These are phyloP conservation scores for Sebastes oblongus DNA, from an alignment of 2,797 vertebrate genomes.

Conservation along the genomic window DNA sequence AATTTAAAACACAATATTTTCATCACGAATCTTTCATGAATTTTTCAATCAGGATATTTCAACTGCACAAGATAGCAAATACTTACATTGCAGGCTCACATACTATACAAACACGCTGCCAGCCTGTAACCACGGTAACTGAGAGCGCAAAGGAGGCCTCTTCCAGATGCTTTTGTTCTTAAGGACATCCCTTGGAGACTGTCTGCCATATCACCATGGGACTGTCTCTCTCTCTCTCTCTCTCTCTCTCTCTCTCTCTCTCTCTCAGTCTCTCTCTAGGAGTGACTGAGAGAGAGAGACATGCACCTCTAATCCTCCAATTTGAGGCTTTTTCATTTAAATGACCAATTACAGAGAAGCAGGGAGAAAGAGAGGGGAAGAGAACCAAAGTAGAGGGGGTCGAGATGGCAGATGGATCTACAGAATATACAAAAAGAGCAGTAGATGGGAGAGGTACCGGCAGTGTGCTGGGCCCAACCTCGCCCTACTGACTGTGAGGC, in stretches of 20 bases:
- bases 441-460: conserved; percentile 13
- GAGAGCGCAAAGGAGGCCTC: conserved; percentile 61
- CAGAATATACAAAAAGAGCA: conserved; percentile 52
- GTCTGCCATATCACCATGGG: conserved; percentile 71
- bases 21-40: not conserved
- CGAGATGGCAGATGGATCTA: conserved; percentile 52
- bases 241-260: not conserved
- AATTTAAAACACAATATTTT: not conserved
- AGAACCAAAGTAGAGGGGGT: conserved; percentile 27
- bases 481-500: not conserved
- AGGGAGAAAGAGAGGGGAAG: conserved; percentile 16
- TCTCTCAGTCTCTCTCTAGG: not conserved
- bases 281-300: conserved; percentile 8
- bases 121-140: conserved; percentile 79
- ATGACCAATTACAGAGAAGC: conserved; percentile 76
- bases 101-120: conserved; percentile 53
- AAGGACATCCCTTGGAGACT: conserved; percentile 76
- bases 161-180: conserved; percentile 78
- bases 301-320: conserved; percentile 64
- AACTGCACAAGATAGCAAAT: conserved; percentile 11
- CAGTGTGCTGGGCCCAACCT: conserved; percentile 14
- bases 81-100: conserved; percentile 37
- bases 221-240: conserved; percentile 4
- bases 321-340: conserved; percentile 76
- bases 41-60: conserved; percentile 4